A percentile compares a stretch with the other conserved stretches of the same genome.
These are phyloP conservation scores for Graptemys geographica DNA, from an alignment of 2,797 vertebrate genomes.

Conservation along the genomic window DNA sequence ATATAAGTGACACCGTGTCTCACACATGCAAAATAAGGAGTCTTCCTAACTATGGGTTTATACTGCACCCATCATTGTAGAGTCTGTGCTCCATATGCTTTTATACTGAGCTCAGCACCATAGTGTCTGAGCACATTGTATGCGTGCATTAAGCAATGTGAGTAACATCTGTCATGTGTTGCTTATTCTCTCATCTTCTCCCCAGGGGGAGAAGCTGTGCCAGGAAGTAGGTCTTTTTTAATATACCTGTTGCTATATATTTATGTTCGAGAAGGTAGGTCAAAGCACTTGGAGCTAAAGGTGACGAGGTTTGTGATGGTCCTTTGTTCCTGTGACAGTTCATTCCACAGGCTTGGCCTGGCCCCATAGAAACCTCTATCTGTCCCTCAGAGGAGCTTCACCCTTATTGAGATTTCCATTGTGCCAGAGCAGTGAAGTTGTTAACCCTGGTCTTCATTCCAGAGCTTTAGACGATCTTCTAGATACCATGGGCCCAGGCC, in stretches of 20 bases:
- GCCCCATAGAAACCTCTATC: background rate
- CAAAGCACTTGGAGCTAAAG: background rate
- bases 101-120: constrained; percentile 10
- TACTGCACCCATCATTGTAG: background rate
- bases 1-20: background rate
- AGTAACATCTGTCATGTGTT: background rate
- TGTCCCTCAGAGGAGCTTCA: background rate
- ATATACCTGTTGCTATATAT: background rate
- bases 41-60: background rate
- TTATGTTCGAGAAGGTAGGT: background rate
- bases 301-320: background rate
- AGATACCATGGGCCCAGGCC: background rate
- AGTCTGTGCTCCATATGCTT: background rate
- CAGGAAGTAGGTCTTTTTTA: background rate
- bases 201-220: background rate
- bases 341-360: background rate
- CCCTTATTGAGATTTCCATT: background rate
- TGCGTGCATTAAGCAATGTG: background rate
- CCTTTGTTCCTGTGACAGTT: background rate
- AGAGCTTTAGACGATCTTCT: background rate
- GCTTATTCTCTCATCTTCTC: constrained; percentile 21
- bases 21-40: background rate
- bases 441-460: background rate
- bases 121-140: background rate
- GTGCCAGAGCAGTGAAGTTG: background rate